Conservation (phyloP, 2,113 vertebrate species). For the Ptychochromis oligacanthus region DNA sequence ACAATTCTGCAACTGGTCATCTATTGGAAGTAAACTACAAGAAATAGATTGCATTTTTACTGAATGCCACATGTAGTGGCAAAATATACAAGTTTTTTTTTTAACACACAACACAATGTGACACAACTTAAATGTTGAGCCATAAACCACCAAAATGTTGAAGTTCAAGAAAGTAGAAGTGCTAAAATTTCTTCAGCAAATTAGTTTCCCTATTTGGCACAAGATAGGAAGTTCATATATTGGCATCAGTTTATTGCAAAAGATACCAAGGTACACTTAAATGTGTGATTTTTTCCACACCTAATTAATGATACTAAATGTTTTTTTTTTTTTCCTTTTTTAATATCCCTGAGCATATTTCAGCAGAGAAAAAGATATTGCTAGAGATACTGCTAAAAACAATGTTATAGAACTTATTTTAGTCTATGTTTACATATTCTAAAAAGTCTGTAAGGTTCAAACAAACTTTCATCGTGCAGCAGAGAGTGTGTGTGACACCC, state of each 20-base stretch:
- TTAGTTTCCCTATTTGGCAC: background rate
- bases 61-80: background rate
- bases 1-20: background rate
- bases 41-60: fast-evolving
- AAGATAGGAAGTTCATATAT: background rate
- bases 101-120: background rate
- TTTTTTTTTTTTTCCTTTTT: background rate
- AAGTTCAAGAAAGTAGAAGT: background rate
- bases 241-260: background rate
- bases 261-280: background rate
- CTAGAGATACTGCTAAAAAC: background rate
- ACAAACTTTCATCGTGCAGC: background rate
- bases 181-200: background rate
- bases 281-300: background rate
- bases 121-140: background rate
- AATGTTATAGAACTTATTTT: background rate
- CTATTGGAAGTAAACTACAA: background rate
- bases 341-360: background rate
- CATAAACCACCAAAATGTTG: background rate
- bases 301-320: background rate
- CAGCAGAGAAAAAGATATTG: background rate
- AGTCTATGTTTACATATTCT: background rate
- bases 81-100: background rate
- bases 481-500: background rate
- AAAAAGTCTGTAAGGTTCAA: background rate